These are phyloP conservation scores for Zhengitettix transpicula DNA, from an alignment of 2,888 invertebrate species.

Conservation along the genomic window DNA sequence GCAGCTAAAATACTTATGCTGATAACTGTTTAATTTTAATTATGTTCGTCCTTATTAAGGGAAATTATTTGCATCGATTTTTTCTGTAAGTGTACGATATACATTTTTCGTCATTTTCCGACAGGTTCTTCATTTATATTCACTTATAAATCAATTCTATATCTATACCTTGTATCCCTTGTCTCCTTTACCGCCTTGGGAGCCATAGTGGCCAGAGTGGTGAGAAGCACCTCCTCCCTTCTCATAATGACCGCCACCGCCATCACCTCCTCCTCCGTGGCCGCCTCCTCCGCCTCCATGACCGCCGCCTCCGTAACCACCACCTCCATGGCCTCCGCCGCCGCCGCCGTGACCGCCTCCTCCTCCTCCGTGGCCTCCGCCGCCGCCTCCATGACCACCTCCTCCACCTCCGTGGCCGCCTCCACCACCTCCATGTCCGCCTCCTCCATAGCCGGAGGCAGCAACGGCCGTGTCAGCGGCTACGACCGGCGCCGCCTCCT, in stretches of 20 bases:
- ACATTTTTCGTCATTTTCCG: no score
- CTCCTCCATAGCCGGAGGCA: background rate
- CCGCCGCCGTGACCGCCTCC: background rate
- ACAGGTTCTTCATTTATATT: no score
- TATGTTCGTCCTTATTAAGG: no score
- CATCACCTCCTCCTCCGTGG: background rate
- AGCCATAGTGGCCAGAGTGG: slow-evolving; percentile 35
- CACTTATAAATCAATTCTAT: no score
- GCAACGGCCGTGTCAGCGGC: background rate
- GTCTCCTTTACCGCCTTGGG: slow-evolving; percentile 41
- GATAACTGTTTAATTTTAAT: no score
- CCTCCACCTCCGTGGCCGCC: background rate
- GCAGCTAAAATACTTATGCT: no score
- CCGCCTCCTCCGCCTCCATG: background rate
- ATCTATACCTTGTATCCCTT: slow-evolving; percentile 37
- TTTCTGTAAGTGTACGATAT: no score
- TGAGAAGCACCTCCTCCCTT: slow-evolving; percentile 37
- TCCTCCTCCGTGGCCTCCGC: background rate
- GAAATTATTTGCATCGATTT: no score
- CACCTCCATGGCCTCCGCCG: slow-evolving; percentile 1
- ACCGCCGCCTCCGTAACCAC: background rate
- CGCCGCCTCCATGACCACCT: background rate
- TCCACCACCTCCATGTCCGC: background rate
- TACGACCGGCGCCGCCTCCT: background rate
- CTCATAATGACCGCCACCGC: slow-evolving; percentile 9